Conservation (phyloP, 2,888 invertebrate genomes). For the Leucoptera coffeella region DNA sequence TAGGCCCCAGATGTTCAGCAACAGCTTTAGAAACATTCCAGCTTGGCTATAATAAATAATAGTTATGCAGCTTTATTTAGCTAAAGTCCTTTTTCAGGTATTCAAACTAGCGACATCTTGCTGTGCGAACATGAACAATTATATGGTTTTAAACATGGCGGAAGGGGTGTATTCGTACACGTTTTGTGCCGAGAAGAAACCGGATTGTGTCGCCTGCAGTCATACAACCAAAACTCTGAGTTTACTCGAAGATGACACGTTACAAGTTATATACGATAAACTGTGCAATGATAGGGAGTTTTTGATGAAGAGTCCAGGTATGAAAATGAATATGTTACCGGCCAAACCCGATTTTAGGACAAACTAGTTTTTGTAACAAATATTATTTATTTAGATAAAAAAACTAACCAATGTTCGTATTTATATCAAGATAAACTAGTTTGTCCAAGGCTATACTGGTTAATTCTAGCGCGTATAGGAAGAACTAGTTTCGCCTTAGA, state of each 20-base stretch:
- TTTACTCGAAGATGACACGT: constrained; percentile 52
- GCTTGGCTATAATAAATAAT: no score
- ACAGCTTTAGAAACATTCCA: no score
- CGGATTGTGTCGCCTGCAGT: constrained; percentile 85
- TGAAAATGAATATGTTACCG: background rate
- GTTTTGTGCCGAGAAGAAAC: constrained; percentile 83
- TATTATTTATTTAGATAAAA: no score
- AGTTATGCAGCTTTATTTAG: no score
- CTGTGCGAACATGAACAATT: constrained; percentile 86
- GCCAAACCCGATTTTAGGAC: no score
- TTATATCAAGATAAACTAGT: no score
- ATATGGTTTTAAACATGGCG: constrained; percentile 92
- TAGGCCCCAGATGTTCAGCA: no score
- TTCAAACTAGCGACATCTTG: constrained; percentile 95
- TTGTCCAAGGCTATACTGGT: no score
- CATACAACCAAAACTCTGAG: constrained; percentile 60
- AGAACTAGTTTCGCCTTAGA: no score
- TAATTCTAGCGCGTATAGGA: no score
- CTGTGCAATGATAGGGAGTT: constrained; percentile 71
- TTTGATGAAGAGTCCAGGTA: constrained; percentile 87
- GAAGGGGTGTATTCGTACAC: constrained; percentile 96
- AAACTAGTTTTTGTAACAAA: no score
- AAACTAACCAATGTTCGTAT: no score
- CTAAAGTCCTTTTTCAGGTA: constrained; percentile 47
- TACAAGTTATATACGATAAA: constrained; percentile 77